phyloP scores from a whole-genome alignment of 2,888 invertebrate species.

The Cryptocephalus moraei region DNA sequence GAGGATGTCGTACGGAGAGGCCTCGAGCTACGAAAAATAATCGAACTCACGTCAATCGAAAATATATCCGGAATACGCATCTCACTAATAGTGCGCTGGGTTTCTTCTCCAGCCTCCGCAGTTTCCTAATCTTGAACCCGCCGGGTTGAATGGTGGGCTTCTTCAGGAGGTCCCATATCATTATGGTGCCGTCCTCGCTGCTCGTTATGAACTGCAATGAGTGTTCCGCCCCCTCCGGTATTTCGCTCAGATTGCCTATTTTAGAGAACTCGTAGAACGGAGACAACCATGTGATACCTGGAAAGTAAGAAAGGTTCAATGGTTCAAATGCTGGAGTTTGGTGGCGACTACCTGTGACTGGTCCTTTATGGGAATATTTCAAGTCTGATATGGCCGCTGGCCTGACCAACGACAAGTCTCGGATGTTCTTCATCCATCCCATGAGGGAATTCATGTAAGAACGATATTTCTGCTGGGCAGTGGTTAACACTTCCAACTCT shows the following conservation, averaged over 20 bases:
- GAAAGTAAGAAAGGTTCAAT: neutral
- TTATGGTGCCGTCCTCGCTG: slow-evolving; percentile 56
- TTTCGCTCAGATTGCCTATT: slow-evolving; percentile 45
- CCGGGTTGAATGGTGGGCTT: slow-evolving; percentile 25
- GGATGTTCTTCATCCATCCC: slow-evolving; percentile 57
- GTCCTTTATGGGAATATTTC: slow-evolving; percentile 49
- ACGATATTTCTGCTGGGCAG: slow-evolving; percentile 52
- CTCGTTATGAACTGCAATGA: slow-evolving; percentile 55
- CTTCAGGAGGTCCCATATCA: slow-evolving; percentile 61
- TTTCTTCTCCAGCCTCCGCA: slow-evolving; percentile 40
- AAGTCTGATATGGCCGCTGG: slow-evolving; percentile 50
- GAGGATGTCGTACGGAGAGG: slow-evolving; percentile 49
- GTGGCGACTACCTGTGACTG: slow-evolving; percentile 36
- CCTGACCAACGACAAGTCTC: slow-evolving; percentile 46
- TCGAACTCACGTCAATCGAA: neutral
- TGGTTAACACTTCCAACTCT: slow-evolving; percentile 48
- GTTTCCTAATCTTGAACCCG: slow-evolving; percentile 29
- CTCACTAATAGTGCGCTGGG: slow-evolving; percentile 46
- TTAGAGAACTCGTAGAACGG: slow-evolving; percentile 47
- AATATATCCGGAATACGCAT: too few species aligned
- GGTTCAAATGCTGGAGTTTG: neutral
- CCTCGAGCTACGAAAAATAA: slow-evolving; percentile 36
- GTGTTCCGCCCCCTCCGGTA: slow-evolving; percentile 31
- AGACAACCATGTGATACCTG: slow-evolving; percentile 55
- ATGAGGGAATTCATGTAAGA: slow-evolving; percentile 42